phyloP scores from a whole-genome alignment of 1,140 invertebrate species.

The Trachymyrmex septentrionalis region DNA sequence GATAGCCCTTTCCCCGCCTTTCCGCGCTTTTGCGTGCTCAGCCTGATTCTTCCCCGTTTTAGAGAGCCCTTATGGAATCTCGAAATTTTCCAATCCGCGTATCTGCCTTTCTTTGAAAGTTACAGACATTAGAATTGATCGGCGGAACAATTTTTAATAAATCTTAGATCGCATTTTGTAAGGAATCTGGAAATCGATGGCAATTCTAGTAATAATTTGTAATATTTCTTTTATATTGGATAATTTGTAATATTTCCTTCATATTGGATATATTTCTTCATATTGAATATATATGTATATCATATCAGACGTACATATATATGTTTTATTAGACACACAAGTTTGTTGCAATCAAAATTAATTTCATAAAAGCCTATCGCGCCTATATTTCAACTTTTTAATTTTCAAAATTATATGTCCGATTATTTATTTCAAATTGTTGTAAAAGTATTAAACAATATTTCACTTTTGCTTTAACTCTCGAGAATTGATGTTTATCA shows the following conservation, averaged over 20 bases:
- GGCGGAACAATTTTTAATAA: not conserved
- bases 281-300: not conserved
- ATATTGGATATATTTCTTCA: not conserved
- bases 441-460: not conserved
- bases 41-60: conserved; percentile 18
- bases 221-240: not conserved
- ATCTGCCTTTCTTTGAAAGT: not conserved
- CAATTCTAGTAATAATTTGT: not conserved
- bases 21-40: conserved; percentile 31
- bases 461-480: not conserved
- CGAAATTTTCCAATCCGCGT: not conserved
- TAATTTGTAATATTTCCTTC: conserved; percentile 3
- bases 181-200: not conserved
- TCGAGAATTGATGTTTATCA: not conserved
- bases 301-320: too few relatives aligned
- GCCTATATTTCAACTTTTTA: not conserved
- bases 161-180: not conserved
- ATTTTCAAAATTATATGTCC: not conserved
- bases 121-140: not conserved
- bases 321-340: not conserved
- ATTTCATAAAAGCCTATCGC: not conserved
- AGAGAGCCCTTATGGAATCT: not conserved
- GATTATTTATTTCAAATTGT: not conserved
- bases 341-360: not conserved
- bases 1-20: conserved; percentile 26